Conservation (phyloP, 2,888 invertebrate species). For the Meghimatium bilineatum region DNA sequence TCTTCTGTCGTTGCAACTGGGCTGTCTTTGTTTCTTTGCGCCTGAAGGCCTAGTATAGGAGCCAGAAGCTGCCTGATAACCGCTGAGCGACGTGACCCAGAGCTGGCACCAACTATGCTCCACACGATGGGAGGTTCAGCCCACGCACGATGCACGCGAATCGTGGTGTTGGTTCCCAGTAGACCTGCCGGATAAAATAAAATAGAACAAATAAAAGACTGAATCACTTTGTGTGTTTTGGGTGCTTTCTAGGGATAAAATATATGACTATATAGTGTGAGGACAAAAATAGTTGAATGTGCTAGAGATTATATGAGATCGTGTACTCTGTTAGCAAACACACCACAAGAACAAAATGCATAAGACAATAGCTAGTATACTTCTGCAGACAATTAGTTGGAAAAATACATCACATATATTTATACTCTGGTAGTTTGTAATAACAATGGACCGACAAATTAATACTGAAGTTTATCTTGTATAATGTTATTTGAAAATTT, state of each 20-base stretch:
- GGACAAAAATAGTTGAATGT: too few species aligned
- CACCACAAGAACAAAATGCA: too few species aligned
- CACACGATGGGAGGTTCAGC: conserved; percentile 57
- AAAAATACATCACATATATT: too few species aligned
- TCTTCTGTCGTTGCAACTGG: not conserved
- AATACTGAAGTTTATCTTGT: too few species aligned
- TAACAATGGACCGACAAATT: too few species aligned
- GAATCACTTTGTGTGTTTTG: not conserved
- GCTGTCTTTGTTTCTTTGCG: conserved; percentile 27
- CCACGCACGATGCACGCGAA: conserved; percentile 56
- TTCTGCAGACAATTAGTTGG: too few species aligned
- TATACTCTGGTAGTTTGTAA: too few species aligned
- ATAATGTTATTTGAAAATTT: too few species aligned
- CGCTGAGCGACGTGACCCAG: conserved; percentile 55
- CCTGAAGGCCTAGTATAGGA: conserved; percentile 53
- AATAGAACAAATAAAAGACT: not conserved
- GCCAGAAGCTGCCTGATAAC: conserved; percentile 55
- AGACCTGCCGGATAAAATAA: conserved; percentile 45
- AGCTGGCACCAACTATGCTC: conserved; percentile 54
- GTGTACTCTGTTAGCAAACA: too few species aligned
- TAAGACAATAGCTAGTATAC: too few species aligned
- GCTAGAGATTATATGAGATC: too few species aligned
- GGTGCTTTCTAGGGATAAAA: not conserved
- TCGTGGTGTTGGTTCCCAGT: conserved; percentile 54
- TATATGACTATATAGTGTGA: too few species aligned